phyloP scores from a whole-genome alignment of 2,113 vertebrate genomes.

The Oophaga pumilio region DNA sequence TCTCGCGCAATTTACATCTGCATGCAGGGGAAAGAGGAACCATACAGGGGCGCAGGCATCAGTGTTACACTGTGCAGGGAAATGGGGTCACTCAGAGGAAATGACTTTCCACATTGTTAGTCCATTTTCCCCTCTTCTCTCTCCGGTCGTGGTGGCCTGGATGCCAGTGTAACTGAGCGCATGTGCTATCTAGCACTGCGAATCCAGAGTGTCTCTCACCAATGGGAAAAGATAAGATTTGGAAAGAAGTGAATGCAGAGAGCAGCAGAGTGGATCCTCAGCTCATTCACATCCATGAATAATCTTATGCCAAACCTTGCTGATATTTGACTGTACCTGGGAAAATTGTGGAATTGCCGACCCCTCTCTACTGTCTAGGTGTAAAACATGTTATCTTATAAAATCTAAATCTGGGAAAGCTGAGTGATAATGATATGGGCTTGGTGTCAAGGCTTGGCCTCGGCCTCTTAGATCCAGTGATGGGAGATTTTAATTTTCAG shows the following conservation, averaged over 20 bases:
- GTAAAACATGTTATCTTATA: too few relatives aligned
- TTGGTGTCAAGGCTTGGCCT: too few relatives aligned
- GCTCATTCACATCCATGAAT: neutral
- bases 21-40: too few relatives aligned
- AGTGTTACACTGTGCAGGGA: neutral
- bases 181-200: neutral
- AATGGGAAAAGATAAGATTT: neutral
- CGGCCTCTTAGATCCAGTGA: too few relatives aligned
- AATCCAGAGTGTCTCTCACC: neutral
- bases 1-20: too few relatives aligned
- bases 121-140: neutral
- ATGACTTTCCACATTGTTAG: slow-evolving; percentile 31
- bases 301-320: neutral
- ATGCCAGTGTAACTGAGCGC: neutral
- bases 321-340: neutral
- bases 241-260: neutral
- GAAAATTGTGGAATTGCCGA: neutral
- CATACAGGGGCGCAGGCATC: too few relatives aligned
- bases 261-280: neutral
- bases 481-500: too few relatives aligned
- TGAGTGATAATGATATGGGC: too few relatives aligned
- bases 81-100: slow-evolving; percentile 10
- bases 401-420: too few relatives aligned
- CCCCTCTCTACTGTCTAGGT: too few relatives aligned
- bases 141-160: neutral